Evolutionary conservation across 2,888 invertebrate species (phyloP).

Genomic region (Stenoptilia bipunctidactyla): DNA sequence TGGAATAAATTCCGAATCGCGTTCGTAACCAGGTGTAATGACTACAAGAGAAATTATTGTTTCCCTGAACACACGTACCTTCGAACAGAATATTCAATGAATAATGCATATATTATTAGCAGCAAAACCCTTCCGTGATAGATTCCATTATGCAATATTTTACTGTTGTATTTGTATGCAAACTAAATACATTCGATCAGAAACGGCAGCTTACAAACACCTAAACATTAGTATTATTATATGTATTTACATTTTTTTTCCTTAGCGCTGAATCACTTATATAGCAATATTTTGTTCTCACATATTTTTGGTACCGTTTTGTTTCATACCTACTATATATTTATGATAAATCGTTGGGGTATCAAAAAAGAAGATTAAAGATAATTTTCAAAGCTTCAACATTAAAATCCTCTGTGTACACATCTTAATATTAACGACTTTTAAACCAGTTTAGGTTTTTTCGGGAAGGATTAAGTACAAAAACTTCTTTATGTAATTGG

Average conservation of each 20-base stretch:
- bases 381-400: conserved; percentile 18
- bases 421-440: conserved; percentile 20
- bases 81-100: too few species aligned
- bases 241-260: conserved; percentile 59
- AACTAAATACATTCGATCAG: conserved; percentile 20
- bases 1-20: too few species aligned
- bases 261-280: conserved; percentile 32
- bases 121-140: too few species aligned
- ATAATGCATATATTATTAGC: too few species aligned
- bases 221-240: conserved; percentile 41
- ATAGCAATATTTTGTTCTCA: conserved; percentile 29
- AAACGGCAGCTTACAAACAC: conserved; percentile 57
- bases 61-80: too few species aligned
- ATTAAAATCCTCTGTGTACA: conserved; percentile 20
- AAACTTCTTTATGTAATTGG: conserved; percentile 42
- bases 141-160: too few species aligned
- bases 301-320: conserved; percentile 39
- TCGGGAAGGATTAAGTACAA: conserved; percentile 42
- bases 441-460: conserved; percentile 23
- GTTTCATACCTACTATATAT: conserved; percentile 10
- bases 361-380: conserved; percentile 3
- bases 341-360: conserved; percentile 6
- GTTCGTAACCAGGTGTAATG: too few species aligned
- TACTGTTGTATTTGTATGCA: neutral
- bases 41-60: too few species aligned